These are phyloP conservation scores for Microhierax caerulescens DNA, from an alignment of 2,797 vertebrate species.

Conservation along the genomic window DNA sequence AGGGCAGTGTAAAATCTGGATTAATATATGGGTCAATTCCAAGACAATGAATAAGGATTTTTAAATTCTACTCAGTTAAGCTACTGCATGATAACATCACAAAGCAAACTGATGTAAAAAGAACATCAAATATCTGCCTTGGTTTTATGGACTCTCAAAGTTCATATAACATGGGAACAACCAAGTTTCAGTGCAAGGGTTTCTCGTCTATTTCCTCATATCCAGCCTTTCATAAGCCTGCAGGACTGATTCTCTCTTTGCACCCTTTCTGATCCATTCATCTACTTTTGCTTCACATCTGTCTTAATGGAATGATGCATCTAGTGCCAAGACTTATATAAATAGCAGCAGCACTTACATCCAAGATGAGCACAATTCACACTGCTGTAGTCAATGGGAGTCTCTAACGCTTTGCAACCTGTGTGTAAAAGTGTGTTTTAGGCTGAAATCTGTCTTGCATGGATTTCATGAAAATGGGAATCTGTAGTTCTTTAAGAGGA, in stretches of 20 bases:
- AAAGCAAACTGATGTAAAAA: background rate
- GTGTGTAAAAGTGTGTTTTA: background rate
- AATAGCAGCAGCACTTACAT: constrained; percentile 35
- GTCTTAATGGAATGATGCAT: background rate
- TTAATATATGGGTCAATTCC: background rate
- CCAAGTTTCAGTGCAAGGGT: background rate
- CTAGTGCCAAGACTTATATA: background rate
- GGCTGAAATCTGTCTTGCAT: background rate
- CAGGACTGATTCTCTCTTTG: background rate
- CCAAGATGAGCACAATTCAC: background rate
- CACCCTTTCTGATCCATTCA: background rate
- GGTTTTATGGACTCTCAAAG: background rate
- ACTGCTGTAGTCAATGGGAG: background rate
- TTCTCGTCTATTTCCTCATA: background rate
- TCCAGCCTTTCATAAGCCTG: background rate
- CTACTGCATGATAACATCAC: background rate
- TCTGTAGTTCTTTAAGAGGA: background rate
- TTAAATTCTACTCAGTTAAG: background rate
- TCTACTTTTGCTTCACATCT: background rate
- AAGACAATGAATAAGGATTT: background rate
- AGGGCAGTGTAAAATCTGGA: background rate
- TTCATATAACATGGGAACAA: background rate
- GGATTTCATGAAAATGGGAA: background rate
- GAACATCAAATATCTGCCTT: background rate
- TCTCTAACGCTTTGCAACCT: background rate